phyloP scores from a whole-genome alignment of 2,888 invertebrate genomes.

The Cryptocheilus praepositus region DNA sequence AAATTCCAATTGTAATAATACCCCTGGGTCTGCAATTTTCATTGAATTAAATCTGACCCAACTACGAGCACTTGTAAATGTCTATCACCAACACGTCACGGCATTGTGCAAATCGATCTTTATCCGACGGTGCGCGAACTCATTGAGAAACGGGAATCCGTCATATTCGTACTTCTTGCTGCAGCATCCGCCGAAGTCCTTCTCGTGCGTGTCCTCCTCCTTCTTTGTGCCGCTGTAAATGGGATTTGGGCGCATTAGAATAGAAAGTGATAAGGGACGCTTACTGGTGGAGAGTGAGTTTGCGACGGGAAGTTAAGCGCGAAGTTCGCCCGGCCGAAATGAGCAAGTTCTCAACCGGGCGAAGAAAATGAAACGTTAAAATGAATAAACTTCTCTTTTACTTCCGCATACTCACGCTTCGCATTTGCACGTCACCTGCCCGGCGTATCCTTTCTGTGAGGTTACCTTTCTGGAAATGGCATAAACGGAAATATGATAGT shows the following conservation, averaged over 20 bases:
- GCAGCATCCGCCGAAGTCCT: conserved; percentile 59
- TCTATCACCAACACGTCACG: too few relatives aligned
- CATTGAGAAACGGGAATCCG: conserved; percentile 9
- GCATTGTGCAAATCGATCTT: too few relatives aligned
- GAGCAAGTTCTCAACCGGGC: too few relatives aligned
- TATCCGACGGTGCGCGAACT: background rate
- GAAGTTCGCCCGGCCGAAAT: too few relatives aligned
- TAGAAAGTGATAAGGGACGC: background rate
- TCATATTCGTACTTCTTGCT: conserved; percentile 57
- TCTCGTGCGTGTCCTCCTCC: conserved; percentile 46
- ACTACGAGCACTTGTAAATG: too few relatives aligned
- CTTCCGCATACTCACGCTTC: conserved; percentile 52
- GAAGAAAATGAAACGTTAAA: too few relatives aligned
- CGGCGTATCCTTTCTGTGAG: conserved; percentile 61
- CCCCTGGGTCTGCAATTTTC: too few relatives aligned
- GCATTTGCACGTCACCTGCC: conserved; percentile 66
- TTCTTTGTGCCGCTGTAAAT: conserved; percentile 55
- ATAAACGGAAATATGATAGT: too few relatives aligned
- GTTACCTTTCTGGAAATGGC: conserved; percentile 57
- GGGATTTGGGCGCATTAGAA: background rate
- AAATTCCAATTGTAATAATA: too few relatives aligned
- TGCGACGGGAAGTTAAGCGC: too few relatives aligned
- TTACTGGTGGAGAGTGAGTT: background rate
- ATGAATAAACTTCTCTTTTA: too few relatives aligned
- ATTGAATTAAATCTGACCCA: too few relatives aligned